Conservation (phyloP, 2,797 vertebrate genomes). For the Crocidura indochinensis region DNA sequence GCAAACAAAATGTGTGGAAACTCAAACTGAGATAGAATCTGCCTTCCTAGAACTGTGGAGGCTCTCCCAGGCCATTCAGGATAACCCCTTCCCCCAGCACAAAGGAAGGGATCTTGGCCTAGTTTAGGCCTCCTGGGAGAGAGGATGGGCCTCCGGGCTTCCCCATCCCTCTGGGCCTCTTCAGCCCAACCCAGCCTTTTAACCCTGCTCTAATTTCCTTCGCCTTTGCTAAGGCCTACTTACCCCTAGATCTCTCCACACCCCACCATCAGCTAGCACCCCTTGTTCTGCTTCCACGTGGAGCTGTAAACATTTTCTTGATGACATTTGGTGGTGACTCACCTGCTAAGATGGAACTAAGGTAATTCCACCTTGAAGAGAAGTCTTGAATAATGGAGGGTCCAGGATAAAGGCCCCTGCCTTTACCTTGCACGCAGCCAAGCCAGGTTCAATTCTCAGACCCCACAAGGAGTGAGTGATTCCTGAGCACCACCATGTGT, state of each 20-base stretch:
- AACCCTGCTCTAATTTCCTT: not conserved
- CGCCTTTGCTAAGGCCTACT: not conserved
- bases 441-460: not conserved
- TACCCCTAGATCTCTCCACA: not conserved
- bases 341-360: not conserved
- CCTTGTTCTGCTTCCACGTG: not conserved
- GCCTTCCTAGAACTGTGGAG: constrained; percentile 8
- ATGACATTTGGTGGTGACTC: constrained; percentile 11
- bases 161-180: not conserved
- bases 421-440: not conserved
- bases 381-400: not conserved
- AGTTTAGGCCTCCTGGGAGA: not conserved
- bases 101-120: not conserved
- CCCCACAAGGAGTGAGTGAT: too few species aligned
- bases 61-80: too few species aligned
- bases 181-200: not conserved
- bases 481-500: too few species aligned
- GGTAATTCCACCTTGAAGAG: not conserved
- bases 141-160: not conserved
- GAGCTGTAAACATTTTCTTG: not conserved
- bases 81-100: not conserved
- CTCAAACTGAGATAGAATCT: not conserved
- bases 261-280: not conserved
- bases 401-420: too few species aligned
- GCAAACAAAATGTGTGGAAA: not conserved